Evolutionary conservation across 2,888 invertebrate genomes (phyloP), one percentile per base, ranked within the genome.

Genomic region (Leptopilina drosophilae): DNA sequence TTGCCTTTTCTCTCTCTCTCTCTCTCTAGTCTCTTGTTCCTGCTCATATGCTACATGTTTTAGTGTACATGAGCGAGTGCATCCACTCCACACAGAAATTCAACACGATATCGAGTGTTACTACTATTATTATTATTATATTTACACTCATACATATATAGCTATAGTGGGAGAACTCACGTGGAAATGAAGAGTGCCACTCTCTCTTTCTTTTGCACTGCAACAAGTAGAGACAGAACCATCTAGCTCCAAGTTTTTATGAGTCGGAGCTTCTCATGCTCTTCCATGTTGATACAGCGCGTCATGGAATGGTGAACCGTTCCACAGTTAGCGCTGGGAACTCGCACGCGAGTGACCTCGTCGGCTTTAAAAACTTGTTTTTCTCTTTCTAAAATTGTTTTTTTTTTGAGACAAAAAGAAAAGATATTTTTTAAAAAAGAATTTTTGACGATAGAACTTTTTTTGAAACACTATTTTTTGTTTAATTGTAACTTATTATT

Each of bases 321-420:
- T 67, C 67, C 20, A 53, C 69, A 69, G 67, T 78, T 66, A 76
- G 78, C 80, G 76, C 62, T 80, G 65, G 81, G 78, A 77, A 80
- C 80, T 79, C 79, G 79, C 12, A 69, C 79, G 79, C 79, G 79
- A 79, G 69, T 64, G 76, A 80, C 73, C 76, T 75, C 78, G 66
- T 46, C 56, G 20, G 53, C 8, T 33, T 26, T 20, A 20, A 7
- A 20, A 20, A 49, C 11, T 49, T 49, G 49, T 49, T 49, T 49
- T 49, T 69, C 6, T n/a, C 8, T 56, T 49, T 3, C 20, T 20
- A 20, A 20, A 20, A 20, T 20, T 1, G 20, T 20, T 20, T 20
- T 20, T 20, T 20, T 20, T 20, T 20, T 20, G 20, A 20, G 20
- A 20, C 20, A 20, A n/a, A 33, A 56, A 20, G 56, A 42, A 42